Conservation (phyloP, 2,797 vertebrate species). For the Clarias fuscus region DNA sequence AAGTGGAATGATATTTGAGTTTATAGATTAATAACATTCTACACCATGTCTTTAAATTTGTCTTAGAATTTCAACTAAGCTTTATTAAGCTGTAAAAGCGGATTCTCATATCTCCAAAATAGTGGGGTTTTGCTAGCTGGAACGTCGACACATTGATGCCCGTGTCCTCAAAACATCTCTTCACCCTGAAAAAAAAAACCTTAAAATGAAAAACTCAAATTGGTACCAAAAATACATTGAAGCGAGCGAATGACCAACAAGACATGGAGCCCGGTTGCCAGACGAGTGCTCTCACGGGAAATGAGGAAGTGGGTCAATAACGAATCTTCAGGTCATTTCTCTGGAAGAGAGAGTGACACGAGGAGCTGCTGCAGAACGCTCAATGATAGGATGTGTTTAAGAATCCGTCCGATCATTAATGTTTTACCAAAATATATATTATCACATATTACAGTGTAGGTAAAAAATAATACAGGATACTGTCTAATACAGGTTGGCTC, state of each 20-base stretch:
- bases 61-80: not conserved
- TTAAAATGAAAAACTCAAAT: not conserved
- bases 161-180: not conserved
- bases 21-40: not conserved
- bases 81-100: not conserved
- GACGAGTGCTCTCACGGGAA: not conserved
- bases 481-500: not conserved
- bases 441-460: not conserved
- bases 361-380: conserved; percentile 11
- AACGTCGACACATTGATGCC: not conserved
- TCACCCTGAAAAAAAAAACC: not conserved
- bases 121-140: not conserved
- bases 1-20: not conserved
- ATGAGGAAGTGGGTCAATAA: conserved; percentile 9
- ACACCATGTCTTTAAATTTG: not conserved
- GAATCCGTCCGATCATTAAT: not conserved
- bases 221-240: not conserved
- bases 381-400: not conserved
- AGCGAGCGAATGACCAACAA: not conserved
- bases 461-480: not conserved
- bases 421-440: not conserved
- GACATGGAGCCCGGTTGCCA: not conserved
- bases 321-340: not conserved
- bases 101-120: not conserved
- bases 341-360: conserved; percentile 8